Conservation (phyloP, 1,140 invertebrate species). For the Adoxophyes honmai region DNA sequence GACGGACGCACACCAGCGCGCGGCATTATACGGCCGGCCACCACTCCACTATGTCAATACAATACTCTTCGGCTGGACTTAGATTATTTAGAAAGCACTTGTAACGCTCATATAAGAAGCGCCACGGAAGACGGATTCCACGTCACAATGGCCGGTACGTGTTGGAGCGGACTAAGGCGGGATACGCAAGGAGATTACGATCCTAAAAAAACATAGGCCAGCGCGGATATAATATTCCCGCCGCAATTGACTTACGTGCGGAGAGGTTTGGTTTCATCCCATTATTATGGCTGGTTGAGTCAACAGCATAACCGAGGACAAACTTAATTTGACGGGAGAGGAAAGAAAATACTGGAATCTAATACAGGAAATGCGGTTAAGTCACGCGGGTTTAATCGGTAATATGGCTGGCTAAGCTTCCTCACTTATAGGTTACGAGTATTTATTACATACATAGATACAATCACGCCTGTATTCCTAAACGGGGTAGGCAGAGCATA, state of each 20-base stretch:
- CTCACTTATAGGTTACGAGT: too few species aligned
- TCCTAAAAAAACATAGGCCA: slow-evolving; percentile 74
- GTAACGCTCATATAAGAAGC: slow-evolving; percentile 79
- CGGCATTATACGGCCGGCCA: slow-evolving; percentile 74
- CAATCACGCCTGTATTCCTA: too few species aligned
- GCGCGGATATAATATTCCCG: slow-evolving; percentile 63
- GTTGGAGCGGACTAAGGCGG: slow-evolving; percentile 56
- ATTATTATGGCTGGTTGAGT: slow-evolving; percentile 1
- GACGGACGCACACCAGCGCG: slow-evolving; percentile 47
- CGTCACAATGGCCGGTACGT: slow-evolving; percentile 75
- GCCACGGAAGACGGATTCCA: slow-evolving; percentile 70
- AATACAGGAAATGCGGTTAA: too few species aligned
- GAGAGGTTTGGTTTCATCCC: slow-evolving; percentile 13
- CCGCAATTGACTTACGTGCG: slow-evolving; percentile 41
- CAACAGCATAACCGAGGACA: background rate
- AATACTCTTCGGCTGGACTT: slow-evolving; percentile 78
- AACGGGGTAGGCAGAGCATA: too few species aligned
- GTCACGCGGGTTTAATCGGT: too few species aligned
- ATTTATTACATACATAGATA: too few species aligned
- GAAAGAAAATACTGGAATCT: too few species aligned
- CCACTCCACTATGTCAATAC: slow-evolving; percentile 78
- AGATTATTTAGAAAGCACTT: slow-evolving; percentile 80
- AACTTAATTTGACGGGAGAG: too few species aligned
- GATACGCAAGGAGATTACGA: slow-evolving; percentile 71
- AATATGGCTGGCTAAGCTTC: too few species aligned